Percentiles rank a stretch among this genome's conserved stretches.
phyloP scores from a whole-genome alignment of 2,113 vertebrate genomes.

The Centropristis striata region DNA sequence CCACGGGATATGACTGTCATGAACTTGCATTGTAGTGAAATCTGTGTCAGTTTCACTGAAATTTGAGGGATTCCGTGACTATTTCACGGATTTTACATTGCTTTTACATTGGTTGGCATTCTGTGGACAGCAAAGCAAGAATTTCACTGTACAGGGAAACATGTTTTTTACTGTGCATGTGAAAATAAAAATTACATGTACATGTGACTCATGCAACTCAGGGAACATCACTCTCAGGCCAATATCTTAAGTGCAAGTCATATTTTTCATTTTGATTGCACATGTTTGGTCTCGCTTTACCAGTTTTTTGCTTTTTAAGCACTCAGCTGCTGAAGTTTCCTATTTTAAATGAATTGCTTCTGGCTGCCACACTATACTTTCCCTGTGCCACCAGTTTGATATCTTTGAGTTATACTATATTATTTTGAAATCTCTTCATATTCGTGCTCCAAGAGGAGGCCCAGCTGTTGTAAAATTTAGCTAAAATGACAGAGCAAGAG shows the following conservation, averaged over 20 bases:
- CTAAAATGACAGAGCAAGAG: conserved; percentile 83
- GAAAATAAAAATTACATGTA: too few species aligned
- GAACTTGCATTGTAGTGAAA: too few species aligned
- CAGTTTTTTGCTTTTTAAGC: conserved; percentile 5
- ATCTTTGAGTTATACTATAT: conserved; percentile 57
- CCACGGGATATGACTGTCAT: too few species aligned
- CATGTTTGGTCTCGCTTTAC: conserved; percentile 24
- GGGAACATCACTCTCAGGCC: background rate
- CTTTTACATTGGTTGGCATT: too few species aligned
- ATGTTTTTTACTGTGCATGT: too few species aligned
- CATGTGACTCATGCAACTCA: background rate
- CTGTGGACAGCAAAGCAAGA: too few species aligned
- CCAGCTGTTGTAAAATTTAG: conserved; percentile 70
- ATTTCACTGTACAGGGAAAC: too few species aligned
- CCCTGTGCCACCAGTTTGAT: conserved; percentile 50
- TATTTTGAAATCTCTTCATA: conserved; percentile 72
- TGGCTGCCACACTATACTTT: conserved; percentile 24
- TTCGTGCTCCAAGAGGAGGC: conserved; percentile 66
- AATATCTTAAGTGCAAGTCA: conserved; percentile 1
- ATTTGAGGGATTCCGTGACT: too few species aligned
- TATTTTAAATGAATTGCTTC: conserved; percentile 32
- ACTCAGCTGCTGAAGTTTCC: background rate
- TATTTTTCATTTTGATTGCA: conserved; percentile 33
- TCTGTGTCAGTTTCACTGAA: too few species aligned
- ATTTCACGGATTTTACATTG: too few species aligned